Conservation (phyloP, 2,888 invertebrate species). For the Archips xylosteana region DNA sequence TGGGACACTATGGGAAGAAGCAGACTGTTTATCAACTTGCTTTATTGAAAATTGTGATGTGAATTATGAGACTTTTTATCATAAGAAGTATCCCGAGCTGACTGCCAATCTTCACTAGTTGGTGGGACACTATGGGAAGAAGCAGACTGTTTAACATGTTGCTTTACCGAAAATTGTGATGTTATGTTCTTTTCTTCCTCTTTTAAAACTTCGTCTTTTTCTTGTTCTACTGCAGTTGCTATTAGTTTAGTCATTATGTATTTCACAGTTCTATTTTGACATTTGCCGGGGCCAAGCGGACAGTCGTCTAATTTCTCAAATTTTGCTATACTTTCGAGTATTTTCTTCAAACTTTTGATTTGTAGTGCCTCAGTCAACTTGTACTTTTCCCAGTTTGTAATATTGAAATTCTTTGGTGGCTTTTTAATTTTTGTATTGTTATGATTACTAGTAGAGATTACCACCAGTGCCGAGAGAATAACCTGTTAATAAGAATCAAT, state of each 20-base stretch:
- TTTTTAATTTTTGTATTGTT: background rate
- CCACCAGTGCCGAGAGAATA: background rate
- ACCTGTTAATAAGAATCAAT: background rate
- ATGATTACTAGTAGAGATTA: background rate
- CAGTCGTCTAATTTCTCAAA: constrained; percentile 49
- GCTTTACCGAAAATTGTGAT: background rate
- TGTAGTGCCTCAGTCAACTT: constrained; percentile 47
- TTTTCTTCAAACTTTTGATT: constrained; percentile 42
- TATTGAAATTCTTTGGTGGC: constrained; percentile 34
- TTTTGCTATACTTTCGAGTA: constrained; percentile 46
- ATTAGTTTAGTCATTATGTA: constrained; percentile 22
- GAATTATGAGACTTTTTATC: background rate
- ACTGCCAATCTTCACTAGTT: no score
- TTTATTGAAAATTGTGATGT: background rate
- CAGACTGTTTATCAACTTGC: background rate
- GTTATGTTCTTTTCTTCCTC: background rate
- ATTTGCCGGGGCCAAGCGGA: constrained; percentile 46
- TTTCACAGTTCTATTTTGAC: constrained; percentile 3
- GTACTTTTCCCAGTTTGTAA: constrained; percentile 52
- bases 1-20: no score
- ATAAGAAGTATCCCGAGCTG: no score
- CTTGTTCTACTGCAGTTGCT: background rate
- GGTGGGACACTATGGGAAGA: no score
- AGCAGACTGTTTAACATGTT: background rate
- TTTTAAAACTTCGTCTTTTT: background rate